phyloP scores from a whole-genome alignment of 1,140 invertebrate species.

The Macrobrachium rosenbergii region DNA sequence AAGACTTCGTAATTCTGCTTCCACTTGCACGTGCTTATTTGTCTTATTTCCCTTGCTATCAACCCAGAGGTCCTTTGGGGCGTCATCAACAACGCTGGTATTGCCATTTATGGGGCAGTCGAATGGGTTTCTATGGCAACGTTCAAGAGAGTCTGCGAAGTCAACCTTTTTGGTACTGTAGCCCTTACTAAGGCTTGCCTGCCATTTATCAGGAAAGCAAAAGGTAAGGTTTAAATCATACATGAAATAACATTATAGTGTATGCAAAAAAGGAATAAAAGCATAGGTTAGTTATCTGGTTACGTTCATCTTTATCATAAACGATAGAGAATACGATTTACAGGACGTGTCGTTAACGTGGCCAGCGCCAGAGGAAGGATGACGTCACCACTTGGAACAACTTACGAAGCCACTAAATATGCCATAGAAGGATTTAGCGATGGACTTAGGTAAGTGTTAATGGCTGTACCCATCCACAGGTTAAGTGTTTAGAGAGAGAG shows the following conservation, averaged over 20 bases:
- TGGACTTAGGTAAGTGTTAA: constrained; percentile 19
- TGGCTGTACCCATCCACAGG: not conserved
- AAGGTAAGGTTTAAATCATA: not conserved
- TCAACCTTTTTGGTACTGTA: not conserved
- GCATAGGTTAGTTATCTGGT: not conserved
- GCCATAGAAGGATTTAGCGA: constrained; percentile 31
- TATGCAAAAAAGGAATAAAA: not conserved
- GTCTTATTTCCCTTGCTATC: too few relatives aligned
- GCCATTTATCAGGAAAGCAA: not conserved
- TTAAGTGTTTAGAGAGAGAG: too few relatives aligned
- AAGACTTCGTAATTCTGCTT: too few relatives aligned
- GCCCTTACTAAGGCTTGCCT: not conserved
- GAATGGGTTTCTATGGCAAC: not conserved
- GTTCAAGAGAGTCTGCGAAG: not conserved
- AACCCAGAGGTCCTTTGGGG: not conserved
- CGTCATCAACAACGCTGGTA: not conserved
- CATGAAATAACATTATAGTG: not conserved
- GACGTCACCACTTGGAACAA: not conserved
- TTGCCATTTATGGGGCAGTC: not conserved
- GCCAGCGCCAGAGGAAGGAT: constrained; percentile 17
- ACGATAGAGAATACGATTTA: not conserved
- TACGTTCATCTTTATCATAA: not conserved
- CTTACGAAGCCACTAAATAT: constrained; percentile 26
- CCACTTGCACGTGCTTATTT: too few relatives aligned
- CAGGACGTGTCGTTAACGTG: constrained; percentile 23